These are phyloP conservation scores for Anthophora plumipes DNA, from an alignment of 2,888 invertebrate genomes.

Conservation along the genomic window DNA sequence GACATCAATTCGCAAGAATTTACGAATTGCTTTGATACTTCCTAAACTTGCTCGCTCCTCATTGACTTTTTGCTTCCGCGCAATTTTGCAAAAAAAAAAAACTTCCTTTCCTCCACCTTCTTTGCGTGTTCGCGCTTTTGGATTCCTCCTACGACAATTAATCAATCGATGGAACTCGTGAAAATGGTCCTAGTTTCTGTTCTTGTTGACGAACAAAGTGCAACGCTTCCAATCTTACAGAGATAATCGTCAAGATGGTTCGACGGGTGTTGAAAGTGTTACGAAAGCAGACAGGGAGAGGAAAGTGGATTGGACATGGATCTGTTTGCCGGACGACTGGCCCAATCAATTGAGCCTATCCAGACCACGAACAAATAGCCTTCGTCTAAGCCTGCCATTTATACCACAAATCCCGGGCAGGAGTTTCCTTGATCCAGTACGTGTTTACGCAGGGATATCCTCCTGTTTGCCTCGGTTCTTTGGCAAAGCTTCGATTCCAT, in stretches of 20 bases:
- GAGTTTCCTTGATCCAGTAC: conserved; percentile 25
- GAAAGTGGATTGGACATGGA: conserved; percentile 20
- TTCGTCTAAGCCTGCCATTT: conserved; percentile 22
- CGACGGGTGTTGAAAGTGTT: not conserved
- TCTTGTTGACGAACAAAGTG: no score
- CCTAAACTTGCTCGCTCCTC: no score
- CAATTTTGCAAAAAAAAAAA: no score
- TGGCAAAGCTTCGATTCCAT: not conserved
- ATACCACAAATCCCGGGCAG: conserved; percentile 19
- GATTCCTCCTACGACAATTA: no score
- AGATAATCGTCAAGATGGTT: not conserved
- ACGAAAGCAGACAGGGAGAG: not conserved
- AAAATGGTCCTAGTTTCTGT: no score
- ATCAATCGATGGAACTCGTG: no score
- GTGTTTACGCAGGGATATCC: conserved; percentile 17
- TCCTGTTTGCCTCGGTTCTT: not conserved
- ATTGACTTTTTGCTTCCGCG: no score
- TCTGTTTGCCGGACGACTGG: conserved; percentile 30
- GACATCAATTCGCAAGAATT: no score
- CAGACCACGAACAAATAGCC: conserved; percentile 31
- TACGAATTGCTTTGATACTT: no score
- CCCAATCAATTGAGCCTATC: conserved; percentile 31
- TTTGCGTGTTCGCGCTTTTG: no score
- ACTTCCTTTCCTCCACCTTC: no score
- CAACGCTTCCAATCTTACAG: no score